These are phyloP conservation scores for Bradypus variegatus DNA, from an alignment of 2,797 vertebrate species.

Conservation along the genomic window DNA sequence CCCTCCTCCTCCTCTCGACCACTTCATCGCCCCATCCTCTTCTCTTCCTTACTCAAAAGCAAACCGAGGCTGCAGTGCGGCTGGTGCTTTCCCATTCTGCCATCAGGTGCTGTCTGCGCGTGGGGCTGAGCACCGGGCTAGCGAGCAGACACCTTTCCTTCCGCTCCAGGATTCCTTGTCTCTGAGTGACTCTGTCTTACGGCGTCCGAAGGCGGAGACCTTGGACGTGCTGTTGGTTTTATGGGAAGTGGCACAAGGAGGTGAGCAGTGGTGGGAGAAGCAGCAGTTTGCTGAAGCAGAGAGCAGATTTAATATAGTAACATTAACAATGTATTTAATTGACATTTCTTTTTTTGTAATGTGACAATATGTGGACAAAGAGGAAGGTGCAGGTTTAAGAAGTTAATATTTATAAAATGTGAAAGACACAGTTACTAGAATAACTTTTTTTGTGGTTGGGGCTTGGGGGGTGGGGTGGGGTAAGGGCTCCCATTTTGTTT, in stretches of 20 bases:
- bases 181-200: constrained; percentile 72
- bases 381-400: constrained; percentile 78
- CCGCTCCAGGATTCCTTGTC: constrained; percentile 74
- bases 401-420: constrained; percentile 87
- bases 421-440: constrained; percentile 79
- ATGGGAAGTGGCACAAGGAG: constrained; percentile 69
- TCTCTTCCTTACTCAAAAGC: constrained; percentile 55
- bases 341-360: constrained; percentile 84
- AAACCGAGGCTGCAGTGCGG: constrained; percentile 75
- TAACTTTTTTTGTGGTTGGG: constrained; percentile 74
- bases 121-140: constrained; percentile 71
- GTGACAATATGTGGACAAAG: constrained; percentile 80
- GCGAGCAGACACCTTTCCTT: constrained; percentile 70
- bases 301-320: constrained; percentile 82
- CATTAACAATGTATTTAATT: constrained; percentile 85
- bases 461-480: constrained; percentile 66
- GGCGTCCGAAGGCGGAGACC: constrained; percentile 51
- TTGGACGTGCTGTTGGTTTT: constrained; percentile 58
- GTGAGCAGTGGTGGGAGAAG: constrained; percentile 64
- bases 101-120: constrained; percentile 77
- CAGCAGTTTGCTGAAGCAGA: constrained; percentile 71
- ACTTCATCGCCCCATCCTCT: constrained; percentile 6
- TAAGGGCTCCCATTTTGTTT: constrained; percentile 66
- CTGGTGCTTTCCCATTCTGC: constrained; percentile 81
- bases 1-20: background rate